These are phyloP conservation scores for Girardinus metallicus DNA, from an alignment of 2,797 vertebrate species.

Conservation along the genomic window DNA sequence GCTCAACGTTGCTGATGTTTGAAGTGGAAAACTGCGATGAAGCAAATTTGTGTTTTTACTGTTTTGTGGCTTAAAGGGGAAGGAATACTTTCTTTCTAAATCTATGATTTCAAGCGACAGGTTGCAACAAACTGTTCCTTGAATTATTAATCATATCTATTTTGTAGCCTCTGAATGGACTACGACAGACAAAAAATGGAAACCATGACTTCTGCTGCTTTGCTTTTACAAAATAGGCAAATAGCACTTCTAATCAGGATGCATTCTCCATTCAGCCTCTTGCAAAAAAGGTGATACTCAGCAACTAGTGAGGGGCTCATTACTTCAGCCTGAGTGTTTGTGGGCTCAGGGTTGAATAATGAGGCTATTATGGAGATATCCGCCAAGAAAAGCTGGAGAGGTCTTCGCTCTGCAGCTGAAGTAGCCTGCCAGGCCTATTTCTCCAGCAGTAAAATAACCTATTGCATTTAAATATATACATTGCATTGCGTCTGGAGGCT, in stretches of 20 bases:
- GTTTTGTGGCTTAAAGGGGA: neutral
- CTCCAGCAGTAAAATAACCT: slow-evolving; percentile 47
- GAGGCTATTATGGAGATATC: slow-evolving; percentile 83
- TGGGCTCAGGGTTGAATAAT: slow-evolving; percentile 78
- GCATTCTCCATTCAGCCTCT: slow-evolving; percentile 63
- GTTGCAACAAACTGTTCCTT: slow-evolving; percentile 20
- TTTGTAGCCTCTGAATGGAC: slow-evolving; percentile 17
- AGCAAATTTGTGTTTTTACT: neutral
- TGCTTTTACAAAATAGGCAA: slow-evolving; percentile 44
- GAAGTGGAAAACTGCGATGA: neutral
- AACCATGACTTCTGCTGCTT: slow-evolving; percentile 45
- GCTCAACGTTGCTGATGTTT: neutral
- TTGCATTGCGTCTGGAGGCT: slow-evolving; percentile 26
- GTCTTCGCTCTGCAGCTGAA: slow-evolving; percentile 56
- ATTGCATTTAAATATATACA: slow-evolving; percentile 40
- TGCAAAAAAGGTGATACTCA: slow-evolving; percentile 74
- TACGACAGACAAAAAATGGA: slow-evolving; percentile 6
- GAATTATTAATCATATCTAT: slow-evolving; percentile 40
- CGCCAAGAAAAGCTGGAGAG: slow-evolving; percentile 64
- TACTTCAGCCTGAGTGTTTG: slow-evolving; percentile 74
- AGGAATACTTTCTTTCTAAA: neutral
- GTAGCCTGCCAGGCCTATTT: slow-evolving; percentile 52
- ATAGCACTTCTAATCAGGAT: slow-evolving; percentile 64
- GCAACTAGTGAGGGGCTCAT: slow-evolving; percentile 78
- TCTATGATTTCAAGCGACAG: slow-evolving; percentile 6